phyloP scores from a whole-genome alignment of 35 echinoderm and acorn worm species.

The Stichopus chloronotus region DNA sequence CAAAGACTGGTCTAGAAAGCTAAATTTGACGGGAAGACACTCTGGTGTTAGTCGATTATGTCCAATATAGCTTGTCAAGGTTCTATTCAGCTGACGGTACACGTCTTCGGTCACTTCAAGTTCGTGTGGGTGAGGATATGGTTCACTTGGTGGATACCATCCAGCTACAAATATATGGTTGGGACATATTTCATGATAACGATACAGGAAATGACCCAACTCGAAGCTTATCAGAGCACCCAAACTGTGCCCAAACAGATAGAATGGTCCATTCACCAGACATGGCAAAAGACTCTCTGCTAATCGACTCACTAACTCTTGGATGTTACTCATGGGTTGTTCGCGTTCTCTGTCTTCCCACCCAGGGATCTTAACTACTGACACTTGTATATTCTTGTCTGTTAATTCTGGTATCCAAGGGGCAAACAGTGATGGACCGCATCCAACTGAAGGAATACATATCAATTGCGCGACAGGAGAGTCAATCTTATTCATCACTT shows the following conservation, averaged over 20 bases:
- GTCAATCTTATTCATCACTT: constrained; percentile 74
- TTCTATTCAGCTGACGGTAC: constrained; percentile 74
- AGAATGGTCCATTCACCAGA: constrained; percentile 75
- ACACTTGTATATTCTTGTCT: constrained; percentile 77
- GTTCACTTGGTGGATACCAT: constrained; percentile 91
- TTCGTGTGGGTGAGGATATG: constrained; percentile 96
- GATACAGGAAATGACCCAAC: constrained; percentile 76
- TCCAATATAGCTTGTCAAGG: constrained; percentile 59
- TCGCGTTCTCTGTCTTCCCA: constrained; percentile 95
- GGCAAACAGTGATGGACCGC: constrained; percentile 81
- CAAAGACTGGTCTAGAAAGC: constrained; percentile 85
- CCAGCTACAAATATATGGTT: constrained; percentile 84
- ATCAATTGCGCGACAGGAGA: constrained; percentile 72
- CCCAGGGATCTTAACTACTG: constrained; percentile 82
- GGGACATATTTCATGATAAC: constrained; percentile 79
- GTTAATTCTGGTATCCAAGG: constrained; percentile 77
- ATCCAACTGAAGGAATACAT: constrained; percentile 90
- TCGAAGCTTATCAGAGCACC: constrained; percentile 94
- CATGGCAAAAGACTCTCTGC: constrained; percentile 76
- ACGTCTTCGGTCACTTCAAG: constrained; percentile 75
- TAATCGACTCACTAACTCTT: constrained; percentile 73
- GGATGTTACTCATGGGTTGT: constrained; percentile 74
- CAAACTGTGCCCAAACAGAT: constrained; percentile 92
- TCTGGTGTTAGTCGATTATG: constrained; percentile 60
- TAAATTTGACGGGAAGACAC: constrained; percentile 85